Base-by-base conservation (phyloP, 1,140 invertebrate genomes). In the Pogonognathellus flavescens region DNA sequence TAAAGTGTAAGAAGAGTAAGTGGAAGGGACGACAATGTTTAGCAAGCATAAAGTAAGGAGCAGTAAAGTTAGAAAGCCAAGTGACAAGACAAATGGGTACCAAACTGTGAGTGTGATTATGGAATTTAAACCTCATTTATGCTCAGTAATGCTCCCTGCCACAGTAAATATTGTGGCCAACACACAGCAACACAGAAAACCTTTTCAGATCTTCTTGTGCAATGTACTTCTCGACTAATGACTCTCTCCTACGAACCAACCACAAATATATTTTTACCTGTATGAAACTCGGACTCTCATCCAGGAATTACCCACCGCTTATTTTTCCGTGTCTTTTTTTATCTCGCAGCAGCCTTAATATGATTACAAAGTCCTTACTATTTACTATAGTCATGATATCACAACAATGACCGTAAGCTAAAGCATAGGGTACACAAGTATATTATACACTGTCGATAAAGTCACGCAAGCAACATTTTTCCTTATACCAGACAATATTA, bases 61-160 rank as follows among this genome's bases (percentile, higher is more conserved):
- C 41, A 76, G 16, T 16, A 7, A 76, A 76, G 31, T 50, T 16
- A 76, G 41, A 76, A n/a, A n/a, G 49, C 70, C 49, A 76, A 49
- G 70, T 76, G 70, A 76, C 70, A 76, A 76, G 70, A 76, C 70
- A 76, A 76, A 76, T 76, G 41, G 70, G 70, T 76, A 76, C 14
- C 70, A 50, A 76, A 76, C 70, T 76, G 70, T 76, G 70, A 76
- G n/a, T 76, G 70, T 41, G 70, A 76, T 76, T 76, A 14, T 49
- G 31, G 31, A 50, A 2, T 76, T 76, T 76, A 76, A 72, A 31
- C 41, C 70, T 31, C 70, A 76, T 76, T 76, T 76, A 76, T 76
- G 70, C 70, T 50, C 31, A 16, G 70, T 76, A 76, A 76, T 76
- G 70, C 31, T 76, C 9, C 20, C 31, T 41, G 31, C 49, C 20